Base-by-base conservation (phyloP, 2,888 invertebrate genomes). In the Zootermopsis nevadensis region DNA sequence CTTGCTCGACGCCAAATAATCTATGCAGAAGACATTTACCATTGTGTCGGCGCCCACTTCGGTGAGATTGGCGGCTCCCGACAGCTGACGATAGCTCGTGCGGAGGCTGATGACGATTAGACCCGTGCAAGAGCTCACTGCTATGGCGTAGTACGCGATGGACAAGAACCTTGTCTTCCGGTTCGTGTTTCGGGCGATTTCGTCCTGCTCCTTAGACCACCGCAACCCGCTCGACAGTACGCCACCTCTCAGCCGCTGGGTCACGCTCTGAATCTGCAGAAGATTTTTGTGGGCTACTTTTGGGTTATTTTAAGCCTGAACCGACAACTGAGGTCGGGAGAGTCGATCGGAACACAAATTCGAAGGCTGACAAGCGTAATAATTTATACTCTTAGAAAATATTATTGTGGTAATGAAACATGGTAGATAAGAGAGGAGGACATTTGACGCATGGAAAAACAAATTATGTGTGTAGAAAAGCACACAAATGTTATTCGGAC, bases 131-230 rank as follows among this genome's bases (percentile, higher is more conserved):
- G 79, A 31, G 24, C n/a, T 4, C 0, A 66, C n/a, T 27, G 55
- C 79, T 8, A 79, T n/a, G 19, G 33, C 15, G 19, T 60, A 79
- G 79, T 79, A 79, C 30, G 24, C 35, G 7, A 35, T 60, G 30
- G 79, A 60, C 24, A 66, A 15, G 35, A 22, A 7, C 10, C 60
- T 19, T 7, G 33, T 7, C 19, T 35, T n/a, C 19, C 33, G 8
- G 27, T 79, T 79, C 7, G 60, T 66, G 2, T 27, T 55, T 22
- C 66, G 2, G 8, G 30, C 8, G 27, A 79, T 66, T 12, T 79
- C 35, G 12, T 79, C 79, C 12, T 79, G 79, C 31, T 79, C 79
- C 48, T 60, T 31, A 12, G 60, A 60, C 79, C 79, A 79, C 15
- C 79, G 24, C 35, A 79, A 38, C 30, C 66, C 66, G 22, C 30